Evolutionary conservation across 1,140 invertebrate species (phyloP).

Genomic region (Drosophila sproati): DNA sequence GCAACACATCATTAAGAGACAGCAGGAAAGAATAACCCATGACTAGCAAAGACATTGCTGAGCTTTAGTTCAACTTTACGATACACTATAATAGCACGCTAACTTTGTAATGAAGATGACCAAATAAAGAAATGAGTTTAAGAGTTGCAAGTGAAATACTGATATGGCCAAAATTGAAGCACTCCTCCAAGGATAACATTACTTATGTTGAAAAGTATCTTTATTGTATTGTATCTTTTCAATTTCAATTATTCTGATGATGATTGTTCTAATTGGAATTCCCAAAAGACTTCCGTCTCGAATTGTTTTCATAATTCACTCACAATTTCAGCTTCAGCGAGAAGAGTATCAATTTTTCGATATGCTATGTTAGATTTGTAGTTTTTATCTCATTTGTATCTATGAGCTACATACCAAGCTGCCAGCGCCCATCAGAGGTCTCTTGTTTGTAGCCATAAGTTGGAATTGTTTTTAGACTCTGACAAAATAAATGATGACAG

Average conservation of each 20-base stretch:
- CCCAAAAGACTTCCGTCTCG: not conserved
- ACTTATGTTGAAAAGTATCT: too few species aligned
- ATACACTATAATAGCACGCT: constrained; percentile 33
- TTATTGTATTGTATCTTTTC: too few species aligned
- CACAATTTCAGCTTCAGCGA: not conserved
- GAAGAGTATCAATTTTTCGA: constrained; percentile 62
- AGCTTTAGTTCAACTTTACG: constrained; percentile 35
- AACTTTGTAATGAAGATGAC: constrained; percentile 27
- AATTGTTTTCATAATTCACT: not conserved
- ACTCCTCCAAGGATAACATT: not conserved
- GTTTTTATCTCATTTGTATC: constrained; percentile 74
- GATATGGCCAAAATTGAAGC: not conserved
- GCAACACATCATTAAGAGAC: constrained; percentile 79
- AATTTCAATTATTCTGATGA: too few species aligned
- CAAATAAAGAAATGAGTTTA: constrained; percentile 7
- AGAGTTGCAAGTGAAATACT: not conserved
- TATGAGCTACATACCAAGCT: constrained; percentile 48
- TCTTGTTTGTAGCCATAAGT: constrained; percentile 79
- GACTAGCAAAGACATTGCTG: constrained; percentile 37
- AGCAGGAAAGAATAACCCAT: constrained; percentile 51
- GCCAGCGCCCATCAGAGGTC: constrained; percentile 43
- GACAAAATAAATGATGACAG: constrained; percentile 83
- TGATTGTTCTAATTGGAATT: too few species aligned
- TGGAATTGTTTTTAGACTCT: constrained; percentile 78
- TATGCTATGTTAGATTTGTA: constrained; percentile 18